Evolutionary conservation across 2,113 vertebrate genomes (phyloP).

Genomic region (Microcebus ravelobensis): DNA sequence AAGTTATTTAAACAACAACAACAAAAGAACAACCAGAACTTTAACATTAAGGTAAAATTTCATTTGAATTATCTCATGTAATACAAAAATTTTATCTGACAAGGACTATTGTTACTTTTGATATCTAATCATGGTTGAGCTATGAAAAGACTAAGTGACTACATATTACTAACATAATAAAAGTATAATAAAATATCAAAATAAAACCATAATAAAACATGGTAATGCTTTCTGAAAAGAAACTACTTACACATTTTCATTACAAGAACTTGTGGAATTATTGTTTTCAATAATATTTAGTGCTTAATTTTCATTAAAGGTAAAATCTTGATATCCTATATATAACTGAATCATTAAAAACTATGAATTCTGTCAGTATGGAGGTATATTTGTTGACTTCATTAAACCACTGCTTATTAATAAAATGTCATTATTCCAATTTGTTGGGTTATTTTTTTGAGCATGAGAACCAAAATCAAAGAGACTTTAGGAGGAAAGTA

Average conservation of each 20-base stretch:
- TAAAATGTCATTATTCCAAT: background rate
- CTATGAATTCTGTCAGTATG: background rate
- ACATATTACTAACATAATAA: conserved; percentile 25
- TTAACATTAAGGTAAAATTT: no score
- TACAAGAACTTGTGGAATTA: background rate
- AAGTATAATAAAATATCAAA: background rate
- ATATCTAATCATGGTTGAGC: background rate
- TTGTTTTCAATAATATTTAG: background rate
- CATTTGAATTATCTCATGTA: no score
- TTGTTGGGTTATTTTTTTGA: background rate
- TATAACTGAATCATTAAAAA: background rate
- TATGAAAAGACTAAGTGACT: conserved; percentile 46
- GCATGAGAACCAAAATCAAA: background rate
- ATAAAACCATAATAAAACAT: conserved; percentile 34
- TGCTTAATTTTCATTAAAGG: background rate
- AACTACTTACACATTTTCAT: background rate
- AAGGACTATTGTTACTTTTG: background rate
- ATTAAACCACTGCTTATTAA: background rate
- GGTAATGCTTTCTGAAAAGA: conserved; percentile 11
- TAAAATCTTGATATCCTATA: background rate
- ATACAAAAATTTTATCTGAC: no score
- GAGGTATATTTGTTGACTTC: background rate
- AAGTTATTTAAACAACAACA: no score
- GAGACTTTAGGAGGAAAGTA: background rate
- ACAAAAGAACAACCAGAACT: no score